phyloP scores from a whole-genome alignment of 2,113 vertebrate species.

The Aegithalos caudatus region DNA sequence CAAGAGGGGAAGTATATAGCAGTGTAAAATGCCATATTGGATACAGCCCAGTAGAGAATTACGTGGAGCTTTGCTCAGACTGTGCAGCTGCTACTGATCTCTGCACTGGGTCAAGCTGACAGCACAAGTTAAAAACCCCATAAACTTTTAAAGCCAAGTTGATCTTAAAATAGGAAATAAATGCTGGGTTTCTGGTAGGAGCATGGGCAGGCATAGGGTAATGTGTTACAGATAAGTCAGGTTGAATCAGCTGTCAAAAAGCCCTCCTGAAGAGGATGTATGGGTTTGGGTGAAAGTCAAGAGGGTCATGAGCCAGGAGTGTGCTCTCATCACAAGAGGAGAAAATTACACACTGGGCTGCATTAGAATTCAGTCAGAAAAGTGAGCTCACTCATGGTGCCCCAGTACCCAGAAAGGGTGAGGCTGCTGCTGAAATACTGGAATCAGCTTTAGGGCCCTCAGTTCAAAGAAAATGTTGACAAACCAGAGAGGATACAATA shows the following conservation, averaged over 20 bases:
- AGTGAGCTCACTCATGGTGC: background rate
- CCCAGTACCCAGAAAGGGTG: background rate
- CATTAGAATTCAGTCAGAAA: background rate
- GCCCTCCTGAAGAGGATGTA: background rate
- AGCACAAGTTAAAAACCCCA: background rate
- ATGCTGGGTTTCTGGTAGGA: background rate
- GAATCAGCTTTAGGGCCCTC: background rate
- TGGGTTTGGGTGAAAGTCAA: background rate
- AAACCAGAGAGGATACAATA: background rate
- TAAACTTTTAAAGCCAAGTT: background rate
- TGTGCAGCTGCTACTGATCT: background rate
- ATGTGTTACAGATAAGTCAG: background rate
- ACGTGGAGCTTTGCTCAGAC: background rate
- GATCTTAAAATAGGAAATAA: background rate
- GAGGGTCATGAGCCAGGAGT: background rate
- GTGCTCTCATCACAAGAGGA: background rate
- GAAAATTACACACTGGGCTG: background rate
- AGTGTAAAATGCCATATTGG: rapidly evolving
- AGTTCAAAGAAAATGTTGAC: background rate
- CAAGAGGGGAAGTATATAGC: background rate
- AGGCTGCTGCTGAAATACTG: background rate
- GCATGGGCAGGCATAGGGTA: background rate
- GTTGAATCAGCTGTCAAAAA: background rate
- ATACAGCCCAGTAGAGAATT: background rate
- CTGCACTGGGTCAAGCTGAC: background rate